Base-by-base conservation (phyloP, 1,140 invertebrate genomes). In the Polyergus mexicanus region DNA sequence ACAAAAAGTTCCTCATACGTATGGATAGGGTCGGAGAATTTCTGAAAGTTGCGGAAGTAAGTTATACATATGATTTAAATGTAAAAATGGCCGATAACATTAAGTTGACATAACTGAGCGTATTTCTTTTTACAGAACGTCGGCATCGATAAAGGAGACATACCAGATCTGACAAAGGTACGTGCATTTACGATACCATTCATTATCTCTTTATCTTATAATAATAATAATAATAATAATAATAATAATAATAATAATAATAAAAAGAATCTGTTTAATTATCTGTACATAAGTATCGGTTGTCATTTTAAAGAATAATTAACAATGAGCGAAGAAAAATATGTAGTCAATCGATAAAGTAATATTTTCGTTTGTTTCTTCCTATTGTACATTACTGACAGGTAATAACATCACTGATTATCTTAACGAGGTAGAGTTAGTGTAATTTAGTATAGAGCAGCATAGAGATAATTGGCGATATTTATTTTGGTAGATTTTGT, bases 1-100 rank as follows among this genome's bases (percentile, higher is more conserved):
- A 99, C 95, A 99, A 99, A 95, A 99, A 99, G 95, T 99, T 99
- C 95, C 97, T 99, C 75, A 98, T 99, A 89, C 96, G 99, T 92
- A 99, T 99, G 98, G 99, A 99, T 95, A 97, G 98, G 95, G 99
- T 99, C 58, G 98, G 98, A 71, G 99, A 99, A 96, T 99, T 99
- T 95, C 96, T 99, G 7, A 99, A 99, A 97, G 98, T 99, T 65
- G 98, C 98, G 58, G 98, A 99, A 96, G 97, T 98, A 94, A 93
- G 93, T 92, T 83, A 3, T 11, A 65, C 10, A 32, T 51, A 44
- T 10, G 10, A 69, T 66, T 25, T 32, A 11, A 22, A 16, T 13
- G 32, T 65, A 25, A 65, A 65, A 28, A 5, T 10, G 32, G n/a
- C 16, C 0, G 16, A 28, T 51, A 7, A 44, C 3, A 51, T 38